These are phyloP conservation scores for Martes flavigula DNA, from an alignment of 2,797 vertebrate species.

Conservation along the genomic window DNA sequence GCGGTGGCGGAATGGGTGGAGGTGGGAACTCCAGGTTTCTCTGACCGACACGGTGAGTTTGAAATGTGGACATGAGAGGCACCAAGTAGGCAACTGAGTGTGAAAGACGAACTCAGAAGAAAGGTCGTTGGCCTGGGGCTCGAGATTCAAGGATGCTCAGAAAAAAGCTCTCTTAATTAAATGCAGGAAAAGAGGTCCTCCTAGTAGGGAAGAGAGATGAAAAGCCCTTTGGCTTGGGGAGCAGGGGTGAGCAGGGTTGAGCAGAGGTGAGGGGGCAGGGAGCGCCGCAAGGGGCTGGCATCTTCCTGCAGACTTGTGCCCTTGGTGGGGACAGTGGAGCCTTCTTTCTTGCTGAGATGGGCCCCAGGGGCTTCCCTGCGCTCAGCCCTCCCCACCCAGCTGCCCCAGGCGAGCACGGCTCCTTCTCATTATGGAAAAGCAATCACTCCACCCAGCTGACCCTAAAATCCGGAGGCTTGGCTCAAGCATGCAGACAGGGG, in stretches of 20 bases:
- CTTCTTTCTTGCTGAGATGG: neutral
- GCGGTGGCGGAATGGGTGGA: too few species aligned
- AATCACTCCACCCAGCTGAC: neutral
- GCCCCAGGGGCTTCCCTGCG: fast-evolving
- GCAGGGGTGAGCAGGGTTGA: too few species aligned
- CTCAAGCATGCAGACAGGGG: neutral
- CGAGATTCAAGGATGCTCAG: neutral
- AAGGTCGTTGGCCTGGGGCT: neutral
- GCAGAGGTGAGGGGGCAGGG: too few species aligned
- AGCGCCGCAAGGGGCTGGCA: neutral
- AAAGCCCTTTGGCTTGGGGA: neutral
- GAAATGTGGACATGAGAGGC: neutral
- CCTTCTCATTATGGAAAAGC: conserved; percentile 56
- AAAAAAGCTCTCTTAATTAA: neutral
- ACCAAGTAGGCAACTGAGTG: neutral
- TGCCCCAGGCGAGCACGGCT: conserved; percentile 21
- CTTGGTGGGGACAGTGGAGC: neutral
- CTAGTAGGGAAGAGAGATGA: neutral
- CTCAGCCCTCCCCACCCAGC: neutral
- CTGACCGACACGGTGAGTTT: neutral
- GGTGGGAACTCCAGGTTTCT: neutral
- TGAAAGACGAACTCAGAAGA: neutral
- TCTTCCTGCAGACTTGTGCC: neutral
- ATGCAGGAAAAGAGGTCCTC: neutral
- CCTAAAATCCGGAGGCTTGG: conserved; percentile 39